Base-by-base conservation (phyloP, 2,113 vertebrate genomes). In the Eidolon helvum region DNA sequence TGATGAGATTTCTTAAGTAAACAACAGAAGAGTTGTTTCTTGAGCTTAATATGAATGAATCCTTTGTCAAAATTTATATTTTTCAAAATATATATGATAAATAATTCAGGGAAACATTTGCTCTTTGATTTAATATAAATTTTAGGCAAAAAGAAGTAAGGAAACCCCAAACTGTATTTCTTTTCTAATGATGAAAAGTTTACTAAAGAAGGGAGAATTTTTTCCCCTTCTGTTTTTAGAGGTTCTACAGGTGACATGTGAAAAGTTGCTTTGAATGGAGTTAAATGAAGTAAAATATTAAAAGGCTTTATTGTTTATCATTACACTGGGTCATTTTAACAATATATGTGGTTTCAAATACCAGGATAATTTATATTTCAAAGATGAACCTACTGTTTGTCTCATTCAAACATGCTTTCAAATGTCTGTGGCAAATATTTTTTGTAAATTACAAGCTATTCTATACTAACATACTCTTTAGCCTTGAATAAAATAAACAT, bases 131-230 rank as follows among this genome's bases (percentile, higher is more conserved):
- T 65, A 91, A 40, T 66, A 38, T 69, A 33, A 82, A 78, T 66
- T 85, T 92, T 66, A 90, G 11, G 33, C 82, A 59, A 68, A 87
- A 93, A 85, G n/a, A 94, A 96, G 16, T 79, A 86, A 93, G n/a
- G 16, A 33, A 78, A 59, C 7, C n/a, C 59, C 74, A 57, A 87
- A 43, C 74, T 79, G 24, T 14, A 15, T 90, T 93, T 95, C 55
- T 74, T 92, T 86, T 59, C 19, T 80, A 65, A 24, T 91, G 68
- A 74, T 87, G 50, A 53, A 45, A 89, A 83, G 5, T 71, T 94
- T 90, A 28, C 28, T 72, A 4, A 92, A 61, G 35, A 68, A 91
- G 21, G 35, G 9, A 33, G 16, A 4, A 43, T 83, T 77, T 79
- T 72, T 43, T 43, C 33, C n/a, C 16, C 26, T 30, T 68, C 26